Evolutionary conservation across 2,888 invertebrate species (phyloP).

Genomic region (Mythimna vitellina): DNA sequence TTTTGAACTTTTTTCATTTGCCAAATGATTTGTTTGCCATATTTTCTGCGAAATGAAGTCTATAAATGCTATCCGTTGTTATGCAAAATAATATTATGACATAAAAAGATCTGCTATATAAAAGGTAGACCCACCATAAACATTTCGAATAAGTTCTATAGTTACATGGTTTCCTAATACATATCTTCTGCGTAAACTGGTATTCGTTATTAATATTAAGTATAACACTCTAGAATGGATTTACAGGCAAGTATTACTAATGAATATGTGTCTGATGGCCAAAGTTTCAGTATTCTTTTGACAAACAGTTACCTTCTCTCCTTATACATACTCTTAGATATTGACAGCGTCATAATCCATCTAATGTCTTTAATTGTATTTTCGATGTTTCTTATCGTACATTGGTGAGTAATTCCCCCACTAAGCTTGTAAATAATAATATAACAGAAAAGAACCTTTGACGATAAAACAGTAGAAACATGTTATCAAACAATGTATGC

Average conservation of each 20-base stretch:
- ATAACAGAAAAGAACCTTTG: slow-evolving; percentile 9
- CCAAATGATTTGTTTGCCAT: no score
- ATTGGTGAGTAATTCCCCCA: slow-evolving; percentile 8
- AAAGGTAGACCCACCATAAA: not conserved
- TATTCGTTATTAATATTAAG: not conserved
- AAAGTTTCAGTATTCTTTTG: not conserved
- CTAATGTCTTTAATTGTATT: not conserved
- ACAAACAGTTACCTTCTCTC: not conserved
- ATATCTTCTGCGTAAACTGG: no score
- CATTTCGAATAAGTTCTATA: not conserved
- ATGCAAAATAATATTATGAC: no score
- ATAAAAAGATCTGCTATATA: no score
- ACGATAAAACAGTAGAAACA: slow-evolving; percentile 9
- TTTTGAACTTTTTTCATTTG: no score
- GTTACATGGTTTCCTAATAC: slow-evolving; percentile 2
- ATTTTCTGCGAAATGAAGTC: no score
- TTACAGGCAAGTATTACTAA: not conserved
- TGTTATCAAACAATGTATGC: slow-evolving; percentile 37
- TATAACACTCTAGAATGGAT: not conserved
- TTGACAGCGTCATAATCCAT: slow-evolving; percentile 11
- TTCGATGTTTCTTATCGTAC: slow-evolving; percentile 11
- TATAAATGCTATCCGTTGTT: no score
- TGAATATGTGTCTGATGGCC: no score
- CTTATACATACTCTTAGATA: not conserved
- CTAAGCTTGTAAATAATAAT: slow-evolving; percentile 36